Evolutionary conservation across 1,140 invertebrate genomes (phyloP).

Genomic region (Vanessa atalanta): DNA sequence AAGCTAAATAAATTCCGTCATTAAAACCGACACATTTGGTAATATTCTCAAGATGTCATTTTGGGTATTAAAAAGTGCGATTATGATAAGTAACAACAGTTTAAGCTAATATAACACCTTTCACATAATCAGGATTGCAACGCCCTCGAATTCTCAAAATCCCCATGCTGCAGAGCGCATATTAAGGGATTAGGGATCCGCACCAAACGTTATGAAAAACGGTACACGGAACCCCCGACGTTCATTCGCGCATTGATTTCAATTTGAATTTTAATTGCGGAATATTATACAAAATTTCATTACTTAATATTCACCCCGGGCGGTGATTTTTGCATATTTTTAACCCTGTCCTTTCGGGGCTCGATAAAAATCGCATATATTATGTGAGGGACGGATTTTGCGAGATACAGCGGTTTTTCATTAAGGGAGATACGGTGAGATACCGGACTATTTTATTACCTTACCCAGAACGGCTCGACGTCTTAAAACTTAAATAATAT

Average conservation of each 20-base stretch:
- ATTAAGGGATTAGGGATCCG: conserved; percentile 52
- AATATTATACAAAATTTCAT: conserved; percentile 80
- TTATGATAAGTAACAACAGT: neutral
- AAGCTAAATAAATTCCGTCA: neutral
- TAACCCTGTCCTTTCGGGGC: conserved; percentile 53
- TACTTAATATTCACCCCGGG: conserved; percentile 77
- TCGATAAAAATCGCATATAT: conserved; percentile 73
- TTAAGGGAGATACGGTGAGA: conserved; percentile 60
- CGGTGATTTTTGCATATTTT: conserved; percentile 78
- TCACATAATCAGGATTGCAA: conserved; percentile 34
- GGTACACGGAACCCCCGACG: conserved; percentile 27
- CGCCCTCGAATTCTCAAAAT: conserved; percentile 31
- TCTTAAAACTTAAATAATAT: conserved; percentile 38
- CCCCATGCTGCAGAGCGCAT: conserved; percentile 49
- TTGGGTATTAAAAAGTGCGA: neutral
- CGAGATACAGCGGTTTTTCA: conserved; percentile 61
- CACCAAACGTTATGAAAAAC: conserved; percentile 30
- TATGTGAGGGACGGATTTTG: conserved; percentile 54
- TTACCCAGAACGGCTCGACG: conserved; percentile 41
- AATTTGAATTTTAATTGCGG: conserved; percentile 82
- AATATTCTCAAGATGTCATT: neutral
- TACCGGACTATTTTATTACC: conserved; percentile 60
- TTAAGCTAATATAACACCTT: conserved; percentile 7
- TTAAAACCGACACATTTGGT: neutral
- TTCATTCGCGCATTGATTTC: conserved; percentile 80